Evolutionary conservation across 2,797 vertebrate genomes (phyloP).

Genomic region (Myiotriccus ornatus): DNA sequence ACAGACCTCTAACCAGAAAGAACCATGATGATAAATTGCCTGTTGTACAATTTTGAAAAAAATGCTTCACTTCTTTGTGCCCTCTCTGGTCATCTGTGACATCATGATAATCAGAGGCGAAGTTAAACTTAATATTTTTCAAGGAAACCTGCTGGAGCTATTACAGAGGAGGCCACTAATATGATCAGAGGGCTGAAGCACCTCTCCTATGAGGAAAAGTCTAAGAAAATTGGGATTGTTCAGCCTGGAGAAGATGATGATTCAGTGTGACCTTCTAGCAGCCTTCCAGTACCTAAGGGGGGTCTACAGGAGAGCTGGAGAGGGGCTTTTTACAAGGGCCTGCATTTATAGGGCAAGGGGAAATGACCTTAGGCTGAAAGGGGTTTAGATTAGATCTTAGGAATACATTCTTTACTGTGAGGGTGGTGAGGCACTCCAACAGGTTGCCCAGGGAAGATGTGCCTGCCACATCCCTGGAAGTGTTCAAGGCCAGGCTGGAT

Average conservation of each 20-base stretch:
- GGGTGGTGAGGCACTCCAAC: not conserved
- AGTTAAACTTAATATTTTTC: not conserved
- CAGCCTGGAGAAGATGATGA: not conserved
- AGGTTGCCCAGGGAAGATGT: not conserved
- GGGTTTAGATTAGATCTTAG: not conserved
- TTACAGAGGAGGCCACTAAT: not conserved
- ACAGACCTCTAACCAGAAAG: not conserved
- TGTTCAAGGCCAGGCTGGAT: not conserved
- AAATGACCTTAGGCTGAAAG: not conserved
- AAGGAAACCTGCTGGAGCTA: not conserved
- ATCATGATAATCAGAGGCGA: not conserved
- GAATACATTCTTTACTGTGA: not conserved
- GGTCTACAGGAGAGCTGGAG: not conserved
- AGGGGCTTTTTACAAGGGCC: not conserved
- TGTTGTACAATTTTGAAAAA: not conserved
- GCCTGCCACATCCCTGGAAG: not conserved
- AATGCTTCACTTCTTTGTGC: not conserved
- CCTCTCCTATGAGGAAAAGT: not conserved
- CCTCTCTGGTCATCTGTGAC: not conserved
- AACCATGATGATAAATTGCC: not conserved
- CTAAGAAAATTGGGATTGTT: not conserved
- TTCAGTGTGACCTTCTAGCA: not conserved
- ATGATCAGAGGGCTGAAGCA: not conserved
- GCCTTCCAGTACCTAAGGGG: not conserved
- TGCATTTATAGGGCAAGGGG: not conserved